Evolutionary conservation across 2,797 vertebrate genomes (phyloP).

Genomic region (Coregonus suidteri): DNA sequence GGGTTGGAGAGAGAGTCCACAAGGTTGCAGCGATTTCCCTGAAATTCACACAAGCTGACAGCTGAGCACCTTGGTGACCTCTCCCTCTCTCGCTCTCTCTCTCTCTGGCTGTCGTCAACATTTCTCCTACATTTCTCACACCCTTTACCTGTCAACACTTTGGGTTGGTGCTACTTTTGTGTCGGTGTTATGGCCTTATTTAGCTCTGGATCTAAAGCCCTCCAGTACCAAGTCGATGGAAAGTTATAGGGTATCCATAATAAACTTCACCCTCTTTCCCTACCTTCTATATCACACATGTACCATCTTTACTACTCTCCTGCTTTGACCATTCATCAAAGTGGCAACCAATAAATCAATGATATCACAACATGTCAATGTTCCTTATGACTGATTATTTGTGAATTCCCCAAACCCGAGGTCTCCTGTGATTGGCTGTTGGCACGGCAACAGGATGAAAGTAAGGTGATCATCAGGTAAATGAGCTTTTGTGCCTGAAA

Average conservation of each 20-base stretch:
- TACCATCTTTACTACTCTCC: conserved; percentile 58
- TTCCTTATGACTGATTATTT: conserved; percentile 54
- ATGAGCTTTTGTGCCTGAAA: background rate
- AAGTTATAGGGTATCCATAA: conserved; percentile 49
- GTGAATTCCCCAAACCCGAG: conserved; percentile 14
- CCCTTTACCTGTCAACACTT: too few species aligned
- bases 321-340: conserved; percentile 65
- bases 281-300: conserved; percentile 25
- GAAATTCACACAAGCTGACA: too few species aligned
- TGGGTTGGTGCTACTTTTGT: too few species aligned
- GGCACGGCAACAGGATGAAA: background rate
- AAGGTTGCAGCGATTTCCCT: too few species aligned
- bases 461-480: background rate
- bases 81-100: too few species aligned
- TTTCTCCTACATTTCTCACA: too few species aligned
- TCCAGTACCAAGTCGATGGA: conserved; percentile 42
- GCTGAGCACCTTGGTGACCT: too few species aligned
- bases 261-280: conserved; percentile 41
- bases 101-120: too few species aligned
- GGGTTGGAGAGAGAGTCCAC: too few species aligned
- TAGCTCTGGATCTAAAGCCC: conserved; percentile 21
- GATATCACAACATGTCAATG: conserved; percentile 57
- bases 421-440: conserved; percentile 10
- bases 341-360: conserved; percentile 61
- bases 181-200: too few species aligned